Base-by-base conservation (phyloP, 2,113 vertebrate species). In the Podarcis cretensis region DNA sequence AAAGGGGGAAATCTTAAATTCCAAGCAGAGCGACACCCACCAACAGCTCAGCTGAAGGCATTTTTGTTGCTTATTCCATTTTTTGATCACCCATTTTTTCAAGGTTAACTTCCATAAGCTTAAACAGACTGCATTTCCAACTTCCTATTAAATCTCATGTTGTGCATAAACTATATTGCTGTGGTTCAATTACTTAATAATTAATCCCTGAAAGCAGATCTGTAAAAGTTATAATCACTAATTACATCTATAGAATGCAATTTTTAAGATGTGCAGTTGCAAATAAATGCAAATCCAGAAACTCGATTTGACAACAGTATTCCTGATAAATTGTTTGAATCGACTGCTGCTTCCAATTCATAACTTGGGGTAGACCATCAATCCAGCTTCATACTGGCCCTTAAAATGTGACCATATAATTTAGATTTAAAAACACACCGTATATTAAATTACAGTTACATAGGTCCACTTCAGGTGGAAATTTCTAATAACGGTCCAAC, bases 191-290 rank as follows among this genome's bases (percentile, higher is more conserved):
- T 48, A 88, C 82, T 20, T 40, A 43, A 8, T 12, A 88, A 77
- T 77, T 0, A 92, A 83, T 88, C 80, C 63, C 59, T 32, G 82
- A 76, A 74, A 89, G 59, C 76, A 81, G 57, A 13, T 73, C 83
- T 84, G 54, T 6, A 73, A 54, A 85, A 92, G 91, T 32, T 86
- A 86, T 84, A 89, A 85, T 90, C 66, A 89, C 81, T 76, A 37
- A 88, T 83, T 88, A 87, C 69, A 78, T 65, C 6, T 48, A 4
- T 81, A 21, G 86, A 82, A 84, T 89, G 75, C 86, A 87, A 8
- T 89, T 6, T 80, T 85, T 71, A 8, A 88, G 86, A 20, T 57
- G 35, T 16, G 4, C 87, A 90, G 87, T 89, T 80, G 75, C 40
- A 5, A 57, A 59, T 27, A 82, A 77, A 66, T 35, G 23, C 66